A percentile compares a stretch with the other conserved stretches of the same genome.
Conservation (phyloP, 2,113 vertebrate species). For the Smithornis capensis region DNA sequence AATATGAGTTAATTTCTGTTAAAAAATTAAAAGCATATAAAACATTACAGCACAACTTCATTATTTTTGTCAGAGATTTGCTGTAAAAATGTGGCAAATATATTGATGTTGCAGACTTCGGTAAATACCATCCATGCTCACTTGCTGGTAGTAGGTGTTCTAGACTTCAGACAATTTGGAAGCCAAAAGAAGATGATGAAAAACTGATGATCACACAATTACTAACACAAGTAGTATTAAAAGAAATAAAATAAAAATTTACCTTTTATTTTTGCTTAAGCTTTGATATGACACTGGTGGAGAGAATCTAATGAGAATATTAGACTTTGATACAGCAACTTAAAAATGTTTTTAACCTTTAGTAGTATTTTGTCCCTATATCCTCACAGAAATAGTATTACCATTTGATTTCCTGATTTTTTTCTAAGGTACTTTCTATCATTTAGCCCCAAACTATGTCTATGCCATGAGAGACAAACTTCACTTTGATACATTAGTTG, state of each 20-base stretch:
- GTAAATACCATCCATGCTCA: background rate
- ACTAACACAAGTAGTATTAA: background rate
- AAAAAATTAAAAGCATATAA: background rate
- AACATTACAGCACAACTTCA: background rate
- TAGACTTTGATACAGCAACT: background rate
- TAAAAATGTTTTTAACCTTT: background rate
- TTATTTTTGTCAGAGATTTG: background rate
- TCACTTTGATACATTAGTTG: background rate
- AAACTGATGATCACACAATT: background rate
- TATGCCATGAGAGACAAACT: background rate
- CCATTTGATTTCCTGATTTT: background rate
- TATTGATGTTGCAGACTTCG: background rate
- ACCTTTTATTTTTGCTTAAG: background rate
- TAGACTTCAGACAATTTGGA: background rate
- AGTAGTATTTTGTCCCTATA: background rate
- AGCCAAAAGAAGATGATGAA: background rate
- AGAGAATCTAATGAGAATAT: background rate
- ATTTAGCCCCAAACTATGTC: background rate
- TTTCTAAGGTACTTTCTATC: background rate
- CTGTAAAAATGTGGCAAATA: background rate
- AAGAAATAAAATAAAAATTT: background rate
- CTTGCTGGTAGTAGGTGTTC: background rate
- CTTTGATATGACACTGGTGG: background rate
- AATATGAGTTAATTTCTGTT: background rate
- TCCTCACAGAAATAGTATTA: background rate